Percentiles rank a stretch among this genome's conserved stretches.
Conservation (phyloP, 1,140 invertebrate species). For the Paracyclopina nana region DNA sequence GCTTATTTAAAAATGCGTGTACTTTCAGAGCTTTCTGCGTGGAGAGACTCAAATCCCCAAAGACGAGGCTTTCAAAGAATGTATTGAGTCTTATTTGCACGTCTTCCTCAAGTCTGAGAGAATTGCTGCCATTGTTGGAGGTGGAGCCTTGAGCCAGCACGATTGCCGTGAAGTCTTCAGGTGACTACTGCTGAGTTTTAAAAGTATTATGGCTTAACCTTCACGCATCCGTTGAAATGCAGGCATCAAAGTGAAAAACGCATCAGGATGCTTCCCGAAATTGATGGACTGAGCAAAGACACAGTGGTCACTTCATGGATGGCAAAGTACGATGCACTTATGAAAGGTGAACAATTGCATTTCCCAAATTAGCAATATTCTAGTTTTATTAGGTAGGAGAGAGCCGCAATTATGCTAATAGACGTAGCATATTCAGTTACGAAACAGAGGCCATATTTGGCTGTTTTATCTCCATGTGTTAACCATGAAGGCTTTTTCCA, state of each 20-base stretch:
- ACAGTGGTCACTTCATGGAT: constrained; percentile 97
- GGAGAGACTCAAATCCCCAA: constrained; percentile 94
- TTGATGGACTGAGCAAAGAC: constrained; percentile 97
- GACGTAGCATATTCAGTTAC: not conserved
- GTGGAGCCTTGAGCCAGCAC: constrained; percentile 88
- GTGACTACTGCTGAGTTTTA: constrained; percentile 14
- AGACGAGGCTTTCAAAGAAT: constrained; percentile 97
- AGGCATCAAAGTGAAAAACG: constrained; percentile 16
- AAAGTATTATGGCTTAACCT: constrained; percentile 1
- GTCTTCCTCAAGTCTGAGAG: constrained; percentile 79
- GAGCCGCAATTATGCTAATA: no score
- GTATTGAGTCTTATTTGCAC: constrained; percentile 90
- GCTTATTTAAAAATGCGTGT: no score
- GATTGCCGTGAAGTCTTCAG: constrained; percentile 97
- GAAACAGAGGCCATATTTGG: not conserved
- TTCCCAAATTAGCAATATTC: not conserved
- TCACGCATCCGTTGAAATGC: not conserved
- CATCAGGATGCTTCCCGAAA: constrained; percentile 73
- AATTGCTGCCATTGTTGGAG: constrained; percentile 81
- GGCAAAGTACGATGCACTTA: constrained; percentile 97
- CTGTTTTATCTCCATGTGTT: not conserved
- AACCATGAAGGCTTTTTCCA: no score
- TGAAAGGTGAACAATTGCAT: constrained; percentile 45
- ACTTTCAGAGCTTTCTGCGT: constrained; percentile 70
- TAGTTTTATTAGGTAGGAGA: not conserved